phyloP scores from a whole-genome alignment of 2,113 vertebrate genomes.

The Phalacrocorax carbo region DNA sequence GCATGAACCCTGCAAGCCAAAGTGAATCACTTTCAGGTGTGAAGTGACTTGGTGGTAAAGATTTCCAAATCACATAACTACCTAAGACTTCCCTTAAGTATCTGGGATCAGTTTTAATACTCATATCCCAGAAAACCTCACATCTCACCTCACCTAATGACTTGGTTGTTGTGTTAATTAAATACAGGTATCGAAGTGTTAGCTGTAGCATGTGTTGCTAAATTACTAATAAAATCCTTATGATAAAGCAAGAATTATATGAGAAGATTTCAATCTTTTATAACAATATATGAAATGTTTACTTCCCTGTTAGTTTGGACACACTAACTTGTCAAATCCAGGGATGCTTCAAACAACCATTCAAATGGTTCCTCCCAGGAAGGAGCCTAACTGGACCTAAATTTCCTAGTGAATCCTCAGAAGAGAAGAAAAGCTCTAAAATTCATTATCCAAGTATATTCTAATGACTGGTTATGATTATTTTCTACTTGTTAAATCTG shows the following conservation, averaged over 20 bases:
- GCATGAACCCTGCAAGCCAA: neutral
- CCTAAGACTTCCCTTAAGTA: neutral
- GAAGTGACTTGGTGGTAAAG: neutral
- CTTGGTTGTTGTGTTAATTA: neutral
- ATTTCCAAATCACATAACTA: neutral
- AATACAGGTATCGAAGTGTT: neutral
- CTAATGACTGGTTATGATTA: neutral
- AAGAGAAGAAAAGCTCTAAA: neutral
- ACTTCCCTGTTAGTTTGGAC: neutral
- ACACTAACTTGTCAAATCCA: neutral
- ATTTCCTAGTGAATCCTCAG: neutral
- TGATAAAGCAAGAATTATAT: neutral
- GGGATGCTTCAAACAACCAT: neutral
- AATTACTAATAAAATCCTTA: neutral
- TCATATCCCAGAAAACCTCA: neutral
- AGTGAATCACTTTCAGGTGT: neutral
- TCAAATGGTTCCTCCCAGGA: neutral
- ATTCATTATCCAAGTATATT: neutral
- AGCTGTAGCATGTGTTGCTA: neutral
- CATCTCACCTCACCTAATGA: neutral
- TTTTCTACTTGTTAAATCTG: neutral
- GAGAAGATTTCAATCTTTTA: neutral
- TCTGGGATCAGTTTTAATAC: neutral
- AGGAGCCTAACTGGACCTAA: neutral
- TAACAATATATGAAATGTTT: neutral